Base-by-base conservation (phyloP, 2,888 invertebrate species). In the Papilio elwesi region DNA sequence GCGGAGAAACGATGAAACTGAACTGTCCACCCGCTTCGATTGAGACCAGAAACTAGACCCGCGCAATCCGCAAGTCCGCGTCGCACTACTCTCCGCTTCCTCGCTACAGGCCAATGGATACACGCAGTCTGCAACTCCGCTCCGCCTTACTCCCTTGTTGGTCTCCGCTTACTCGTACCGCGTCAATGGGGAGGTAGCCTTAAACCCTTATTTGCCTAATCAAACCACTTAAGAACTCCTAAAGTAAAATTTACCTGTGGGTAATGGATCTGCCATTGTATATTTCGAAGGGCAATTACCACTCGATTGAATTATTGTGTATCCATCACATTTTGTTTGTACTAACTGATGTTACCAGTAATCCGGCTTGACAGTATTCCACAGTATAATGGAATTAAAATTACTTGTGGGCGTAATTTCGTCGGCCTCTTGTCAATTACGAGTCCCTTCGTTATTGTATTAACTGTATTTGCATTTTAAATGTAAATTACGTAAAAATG, bases 231-330 rank as follows among this genome's bases (percentile, higher is more conserved):
- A 57, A 57, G 12, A 57, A 57, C 6, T 57, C 36, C 36, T 11
- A 55, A 55, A 26, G 2, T 10, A 55, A 26, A 16, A 26, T 0
- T 3, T 9, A 3, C 43, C 7, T 43, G 43, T 9, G 43, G 4
- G 43, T 63, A 15, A 47, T 47, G 16, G n/a, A 47, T 15, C 13
- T 16, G 15, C 49, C 64, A 16, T 49, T 64, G 10, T 10, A 9
- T 43, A 49, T 13, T 26, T 13, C 13, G 65, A 65, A 36, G 51
- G 57, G 48, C 48, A 68, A 48, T 68, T 13, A 55, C 15, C 49
- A 68, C 59, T 26, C 26, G 15, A 69, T 57, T 51, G 15, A 62
- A 69, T 69, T 62, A 62, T 68, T 36, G 57, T 51, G 48, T 38
- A 49, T 49, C 59, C 62, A 38, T 59, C 59, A 68, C 36, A 59